Conservation (phyloP, 2,113 vertebrate genomes). For the Spermophilus dauricus region DNA sequence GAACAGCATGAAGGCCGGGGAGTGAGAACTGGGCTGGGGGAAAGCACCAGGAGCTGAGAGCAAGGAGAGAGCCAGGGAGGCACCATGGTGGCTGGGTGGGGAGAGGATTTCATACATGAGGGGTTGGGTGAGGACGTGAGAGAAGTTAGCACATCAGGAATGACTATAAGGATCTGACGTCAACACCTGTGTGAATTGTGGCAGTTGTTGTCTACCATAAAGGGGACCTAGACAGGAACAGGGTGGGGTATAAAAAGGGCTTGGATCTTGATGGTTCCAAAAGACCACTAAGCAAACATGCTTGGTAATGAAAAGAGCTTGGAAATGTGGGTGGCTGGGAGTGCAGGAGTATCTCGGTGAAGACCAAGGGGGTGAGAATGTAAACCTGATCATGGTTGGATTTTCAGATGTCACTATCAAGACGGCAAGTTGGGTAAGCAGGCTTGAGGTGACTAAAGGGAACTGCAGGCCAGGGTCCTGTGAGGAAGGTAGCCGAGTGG, state of each 20-base stretch:
- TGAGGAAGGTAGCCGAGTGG: neutral
- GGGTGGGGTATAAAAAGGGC: neutral
- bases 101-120: neutral
- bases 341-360: neutral
- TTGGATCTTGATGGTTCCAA: neutral
- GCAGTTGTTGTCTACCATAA: neutral
- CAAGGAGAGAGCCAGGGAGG: neutral
- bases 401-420: neutral
- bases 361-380: neutral
- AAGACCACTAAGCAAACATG: neutral
- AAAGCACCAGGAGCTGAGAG: neutral
- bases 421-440: neutral
- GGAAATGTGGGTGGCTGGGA: neutral
- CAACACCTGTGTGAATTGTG: neutral
- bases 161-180: neutral
- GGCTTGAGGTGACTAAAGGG: neutral
- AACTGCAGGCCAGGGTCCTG: neutral
- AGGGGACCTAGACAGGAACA: neutral
- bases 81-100: no score
- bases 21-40: neutral
- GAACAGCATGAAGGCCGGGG: neutral
- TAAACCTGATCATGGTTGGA: neutral
- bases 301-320: neutral
- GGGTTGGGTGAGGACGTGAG: neutral
- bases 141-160: neutral